Base-by-base conservation (phyloP, 64 coral and sea anemone species). In the Actinia equina region DNA sequence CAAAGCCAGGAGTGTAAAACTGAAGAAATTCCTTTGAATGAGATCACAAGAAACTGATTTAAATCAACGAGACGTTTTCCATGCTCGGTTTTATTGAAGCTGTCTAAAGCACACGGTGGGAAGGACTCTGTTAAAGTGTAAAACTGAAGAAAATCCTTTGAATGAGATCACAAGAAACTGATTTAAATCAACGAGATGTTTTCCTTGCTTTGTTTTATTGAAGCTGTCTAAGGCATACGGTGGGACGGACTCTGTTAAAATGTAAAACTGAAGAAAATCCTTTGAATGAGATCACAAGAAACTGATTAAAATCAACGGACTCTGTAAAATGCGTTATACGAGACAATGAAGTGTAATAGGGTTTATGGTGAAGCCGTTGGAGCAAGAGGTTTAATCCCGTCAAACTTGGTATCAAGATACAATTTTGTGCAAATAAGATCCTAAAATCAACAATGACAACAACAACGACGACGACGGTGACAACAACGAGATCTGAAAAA, bases 221-320 rank as follows among this genome's bases (percentile, higher is more conserved):
- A n/a, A 7, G 2, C 0, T n/a, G n/a, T n/a, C 22, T 19, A 2
- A 65, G 8, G 2, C 61, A 22, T 65, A 22, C 5, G 22, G 17
- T 13, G 54, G 54, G 14, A 65, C 62, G 22, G 62, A n/a, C 22
- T 65, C 22, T 23, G 62, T 65, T 65, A n/a, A n/a, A 85, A 12
- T 85, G 43, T 42, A 57, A 63, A 54, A 85, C 83, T n/a, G 83
- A 85, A 41, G 83, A 85, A 37, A 26, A 26, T 7, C 54, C 83
- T 26, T 63, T 85, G 17, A 85, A 85, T 54, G 51, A 59, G 4
- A 0, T 85, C 5, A 52, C 44, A 16, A 4, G 44, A 82, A 51
- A 82, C 15, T 74, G 69, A 74, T 74, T 7, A 11, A 25, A 30
- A 11, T 41, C 7, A 74, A 1, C 4, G n/a, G n/a, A n/a, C n/a